Percentiles rank a stretch among this genome's conserved stretches.
These are phyloP conservation scores for Xiphydria camelus DNA, from an alignment of 2,888 invertebrate genomes.

Conservation along the genomic window DNA sequence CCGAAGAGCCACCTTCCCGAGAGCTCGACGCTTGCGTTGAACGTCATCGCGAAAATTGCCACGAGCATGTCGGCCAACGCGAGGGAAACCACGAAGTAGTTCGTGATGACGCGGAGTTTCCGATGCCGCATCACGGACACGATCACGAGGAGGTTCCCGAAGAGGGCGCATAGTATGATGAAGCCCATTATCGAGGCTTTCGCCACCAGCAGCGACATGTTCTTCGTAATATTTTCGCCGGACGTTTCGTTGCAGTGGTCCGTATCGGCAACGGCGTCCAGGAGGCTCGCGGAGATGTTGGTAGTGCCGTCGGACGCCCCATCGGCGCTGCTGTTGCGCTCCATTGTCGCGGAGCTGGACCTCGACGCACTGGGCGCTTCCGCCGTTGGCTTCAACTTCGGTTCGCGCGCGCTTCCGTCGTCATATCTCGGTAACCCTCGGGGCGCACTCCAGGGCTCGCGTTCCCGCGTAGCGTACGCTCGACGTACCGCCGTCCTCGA, in stretches of 20 bases:
- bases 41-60: conserved; percentile 92
- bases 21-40: conserved; percentile 87
- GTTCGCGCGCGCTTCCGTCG: too few species aligned
- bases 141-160: conserved; percentile 89
- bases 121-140: conserved; percentile 81
- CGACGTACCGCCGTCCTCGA: too few species aligned
- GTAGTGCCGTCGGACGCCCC: background rate
- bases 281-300: conserved; percentile 1
- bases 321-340: background rate
- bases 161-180: conserved; percentile 85
- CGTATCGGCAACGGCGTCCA: conserved; percentile 35
- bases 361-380: too few species aligned
- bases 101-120: conserved; percentile 81
- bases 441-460: too few species aligned
- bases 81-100: conserved; percentile 93
- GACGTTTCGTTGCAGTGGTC: conserved; percentile 35
- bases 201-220: conserved; percentile 65
- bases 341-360: too few species aligned
- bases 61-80: conserved; percentile 94
- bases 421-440: too few species aligned
- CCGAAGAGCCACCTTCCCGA: conserved; percentile 88
- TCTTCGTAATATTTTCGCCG: too few species aligned
- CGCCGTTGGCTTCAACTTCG: too few species aligned
- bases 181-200: conserved; percentile 84
- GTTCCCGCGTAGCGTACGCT: too few species aligned